Evolutionary conservation across 1,140 invertebrate genomes (phyloP).

Genomic region (Pomacea maculata): DNA sequence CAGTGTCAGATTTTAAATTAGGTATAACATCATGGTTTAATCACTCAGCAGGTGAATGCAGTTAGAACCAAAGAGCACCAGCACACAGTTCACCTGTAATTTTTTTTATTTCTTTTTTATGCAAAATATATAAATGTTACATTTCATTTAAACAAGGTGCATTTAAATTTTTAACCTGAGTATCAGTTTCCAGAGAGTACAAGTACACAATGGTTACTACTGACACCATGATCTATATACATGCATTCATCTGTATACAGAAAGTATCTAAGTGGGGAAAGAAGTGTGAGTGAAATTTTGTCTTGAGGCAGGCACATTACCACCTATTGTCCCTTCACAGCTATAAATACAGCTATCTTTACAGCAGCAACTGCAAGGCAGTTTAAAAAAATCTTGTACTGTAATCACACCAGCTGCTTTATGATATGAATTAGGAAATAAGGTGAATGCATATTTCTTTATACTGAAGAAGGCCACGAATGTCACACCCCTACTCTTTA

Average conservation of each 20-base stretch:
- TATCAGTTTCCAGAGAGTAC: slow-evolving; percentile 29
- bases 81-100: too few relatives aligned
- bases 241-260: neutral
- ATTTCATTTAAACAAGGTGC: slow-evolving; percentile 35
- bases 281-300: neutral
- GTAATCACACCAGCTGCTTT: too few relatives aligned
- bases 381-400: too few relatives aligned
- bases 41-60: too few relatives aligned
- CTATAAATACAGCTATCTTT: neutral
- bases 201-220: slow-evolving; percentile 7
- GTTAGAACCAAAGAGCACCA: too few relatives aligned
- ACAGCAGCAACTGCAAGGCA: neutral
- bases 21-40: too few relatives aligned
- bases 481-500: too few relatives aligned
- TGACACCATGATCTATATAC: slow-evolving; percentile 1
- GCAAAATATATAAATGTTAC: slow-evolving; percentile 53
- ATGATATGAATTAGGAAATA: too few relatives aligned
- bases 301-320: neutral
- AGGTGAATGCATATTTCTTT: too few relatives aligned
- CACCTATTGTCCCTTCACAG: neutral
- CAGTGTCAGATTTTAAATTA: too few relatives aligned
- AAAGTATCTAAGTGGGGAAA: neutral
- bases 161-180: slow-evolving; percentile 39
- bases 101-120: slow-evolving; percentile 36
- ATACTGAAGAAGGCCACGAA: too few relatives aligned